Base-by-base conservation (phyloP, 2,888 invertebrate species). In the Yponomeuta cagnagella region DNA sequence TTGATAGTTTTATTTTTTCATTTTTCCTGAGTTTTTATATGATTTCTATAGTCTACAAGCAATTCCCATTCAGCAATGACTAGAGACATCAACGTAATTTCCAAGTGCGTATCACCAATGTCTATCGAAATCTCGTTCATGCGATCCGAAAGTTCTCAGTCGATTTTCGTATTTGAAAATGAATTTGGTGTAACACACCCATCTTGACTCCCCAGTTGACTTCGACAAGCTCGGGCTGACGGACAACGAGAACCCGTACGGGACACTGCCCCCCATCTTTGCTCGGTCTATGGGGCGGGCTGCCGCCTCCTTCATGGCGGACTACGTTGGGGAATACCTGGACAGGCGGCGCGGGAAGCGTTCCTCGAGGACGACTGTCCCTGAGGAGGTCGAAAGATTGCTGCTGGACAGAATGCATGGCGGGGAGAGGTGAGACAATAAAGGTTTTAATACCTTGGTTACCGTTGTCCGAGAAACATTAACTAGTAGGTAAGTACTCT, bases 241-340 rank as follows among this genome's bases (percentile, higher is more conserved):
- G n/a, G 97, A 97, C 82, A 97, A 97, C 82, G 96, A 97, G 82
- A 97, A 97, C 87, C 97, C 97, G 0, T 95, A 96, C 79, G 97
- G 97, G 23, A 95, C 95, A 67, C 85, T 97, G 71, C 96, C 97
- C 0, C 95, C 96, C 0, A 90, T 96, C 5, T 93, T 97, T 75
- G 95, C 95, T 1, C 90, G 96, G 73, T 96, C 96, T 5, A 95
- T 96, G 93, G 95, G 96, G 5, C 93, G 94, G 75, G 93, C 95
- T 10, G 96, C 96, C 0, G 95, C 96, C 0, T 93, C 94, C 71
- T 83, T 95, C 74, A 88, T 95, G 83, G 94, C 96, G 0, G 94
- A 96, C 77, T 97, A 96, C 79, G 94, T 97, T 43, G 94, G 95
- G 1, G 93, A 94, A 70, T 94, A 96, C 78, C 85, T 97, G 74